Percentiles rank a stretch among this genome's conserved stretches.
phyloP scores from a whole-genome alignment of 2,797 vertebrate species.

The Eulemur mongoz region DNA sequence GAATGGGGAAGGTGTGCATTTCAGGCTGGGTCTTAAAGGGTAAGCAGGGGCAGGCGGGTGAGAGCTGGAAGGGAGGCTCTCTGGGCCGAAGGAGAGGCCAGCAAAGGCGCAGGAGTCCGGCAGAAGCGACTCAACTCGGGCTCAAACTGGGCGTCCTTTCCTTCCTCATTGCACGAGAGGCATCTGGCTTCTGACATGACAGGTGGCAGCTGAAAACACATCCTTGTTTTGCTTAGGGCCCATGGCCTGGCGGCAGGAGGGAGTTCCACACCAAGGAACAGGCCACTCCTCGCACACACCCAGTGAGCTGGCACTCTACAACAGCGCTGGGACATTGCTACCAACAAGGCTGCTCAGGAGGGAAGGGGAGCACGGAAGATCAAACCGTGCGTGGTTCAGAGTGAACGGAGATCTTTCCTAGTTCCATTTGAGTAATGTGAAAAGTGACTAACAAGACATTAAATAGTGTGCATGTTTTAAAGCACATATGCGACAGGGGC shows the following conservation, averaged over 20 bases:
- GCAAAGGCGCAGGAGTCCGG: fast-evolving
- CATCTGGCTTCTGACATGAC: background rate
- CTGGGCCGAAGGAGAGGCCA: background rate
- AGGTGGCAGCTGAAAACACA: background rate
- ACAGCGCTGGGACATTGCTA: background rate
- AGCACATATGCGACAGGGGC: slow-evolving; percentile 76
- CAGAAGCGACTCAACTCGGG: fast-evolving
- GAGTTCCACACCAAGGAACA: background rate
- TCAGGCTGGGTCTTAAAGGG: background rate
- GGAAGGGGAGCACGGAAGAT: background rate
- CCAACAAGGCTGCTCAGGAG: background rate
- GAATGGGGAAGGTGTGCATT: fast-evolving
- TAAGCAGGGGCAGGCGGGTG: background rate
- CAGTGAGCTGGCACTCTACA: background rate
- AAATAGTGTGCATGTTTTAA: slow-evolving; percentile 16
- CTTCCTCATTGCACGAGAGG: background rate
- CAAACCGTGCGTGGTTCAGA: background rate
- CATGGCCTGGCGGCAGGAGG: fast-evolving
- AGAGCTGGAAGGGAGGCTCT: background rate
- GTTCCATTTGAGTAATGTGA: slow-evolving; percentile 35
- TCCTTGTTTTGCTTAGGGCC: background rate
- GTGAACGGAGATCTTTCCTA: background rate
- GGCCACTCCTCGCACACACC: too few species aligned
- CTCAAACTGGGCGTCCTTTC: too few species aligned
- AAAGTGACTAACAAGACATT: background rate